Base-by-base conservation (phyloP, 2,113 vertebrate genomes). In the Diphyllodes magnificus region DNA sequence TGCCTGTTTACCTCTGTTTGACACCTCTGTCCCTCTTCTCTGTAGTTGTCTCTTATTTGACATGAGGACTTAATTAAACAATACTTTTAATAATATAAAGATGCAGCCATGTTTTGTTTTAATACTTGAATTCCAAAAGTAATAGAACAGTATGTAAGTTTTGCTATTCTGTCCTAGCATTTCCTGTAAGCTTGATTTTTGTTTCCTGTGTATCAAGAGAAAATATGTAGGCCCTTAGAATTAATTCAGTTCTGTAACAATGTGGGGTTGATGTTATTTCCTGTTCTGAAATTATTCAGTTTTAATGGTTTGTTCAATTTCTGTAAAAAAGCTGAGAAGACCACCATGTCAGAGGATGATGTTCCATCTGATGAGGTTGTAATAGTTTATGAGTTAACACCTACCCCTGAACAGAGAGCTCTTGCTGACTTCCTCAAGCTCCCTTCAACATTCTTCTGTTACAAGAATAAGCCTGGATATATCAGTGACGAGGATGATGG, bases 381-480 rank as follows among this genome's bases (percentile, higher is more conserved):
- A 56, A 95, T 99, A 66, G 96, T 99, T 31, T 99, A 98, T 7
- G 99, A 99, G 89, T 96, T 98, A 50, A 98, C 97, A n/a, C 99
- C 99, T 11, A 99, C 98, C 9, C 92, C 97, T 92, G 98, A 99
- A 60, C 99, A 99, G 83, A 98, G 95, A 73, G 98, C 97, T 85
- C 97, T 99, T 7, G 99, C 99, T 85, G 97, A 90, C 63, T 88
- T 97, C 49, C 98, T 99, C 20, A 96, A 97, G 94, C 98, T 99
- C 40, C 99, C 99, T 28, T 97, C 97, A 76, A 99, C 99, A 1
- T 99, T 99, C 96, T 99, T 99, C 97, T 99, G 99, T 91, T 99
- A 99, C 95, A 98, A 99, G 97, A 99, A 98, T 50, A 98, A 98
- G 56, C 98, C 98, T 22, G 99, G 98, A 93, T 99, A 99, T 28